Evolutionary conservation across 2,888 invertebrate genomes (phyloP).

Genomic region (Tuberolachnus salignus): DNA sequence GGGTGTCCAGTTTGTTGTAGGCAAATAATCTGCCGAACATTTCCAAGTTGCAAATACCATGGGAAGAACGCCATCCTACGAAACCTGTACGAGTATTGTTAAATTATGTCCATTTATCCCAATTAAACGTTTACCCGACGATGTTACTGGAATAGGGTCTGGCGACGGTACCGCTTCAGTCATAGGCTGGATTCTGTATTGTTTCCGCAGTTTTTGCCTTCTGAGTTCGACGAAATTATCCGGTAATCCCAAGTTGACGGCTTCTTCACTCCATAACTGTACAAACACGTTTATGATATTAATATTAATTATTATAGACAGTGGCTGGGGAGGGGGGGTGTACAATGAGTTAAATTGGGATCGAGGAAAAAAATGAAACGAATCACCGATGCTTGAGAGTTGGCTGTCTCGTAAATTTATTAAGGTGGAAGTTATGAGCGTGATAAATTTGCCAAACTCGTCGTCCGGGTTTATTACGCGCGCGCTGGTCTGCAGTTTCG

Average conservation of each 20-base stretch:
- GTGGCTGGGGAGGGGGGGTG: no score
- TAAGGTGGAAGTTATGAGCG: no score
- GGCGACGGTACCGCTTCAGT: slow-evolving; percentile 30
- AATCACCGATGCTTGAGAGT: no score
- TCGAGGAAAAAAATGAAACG: no score
- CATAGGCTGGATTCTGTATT: slow-evolving; percentile 35
- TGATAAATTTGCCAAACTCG: no score
- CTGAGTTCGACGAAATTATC: slow-evolving; percentile 37
- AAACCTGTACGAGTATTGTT: slow-evolving; percentile 60
- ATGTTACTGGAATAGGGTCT: slow-evolving; percentile 7
- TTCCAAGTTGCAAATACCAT: slow-evolving; percentile 63
- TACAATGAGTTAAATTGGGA: not conserved
- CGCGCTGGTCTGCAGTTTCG: no score
- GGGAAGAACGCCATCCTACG: slow-evolving; percentile 64
- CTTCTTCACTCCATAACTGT: slow-evolving; percentile 42
- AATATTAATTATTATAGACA: no score
- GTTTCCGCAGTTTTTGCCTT: slow-evolving; percentile 44
- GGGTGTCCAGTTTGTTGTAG: slow-evolving; percentile 16
- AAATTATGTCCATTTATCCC: not conserved
- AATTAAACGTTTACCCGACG: slow-evolving; percentile 6
- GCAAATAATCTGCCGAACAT: slow-evolving; percentile 61
- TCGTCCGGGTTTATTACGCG: no score
- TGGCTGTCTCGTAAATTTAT: no score
- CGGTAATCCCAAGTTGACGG: slow-evolving; percentile 35
- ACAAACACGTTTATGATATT: no score